phyloP scores from a whole-genome alignment of 2,888 invertebrate species.

The Thyatira batis region DNA sequence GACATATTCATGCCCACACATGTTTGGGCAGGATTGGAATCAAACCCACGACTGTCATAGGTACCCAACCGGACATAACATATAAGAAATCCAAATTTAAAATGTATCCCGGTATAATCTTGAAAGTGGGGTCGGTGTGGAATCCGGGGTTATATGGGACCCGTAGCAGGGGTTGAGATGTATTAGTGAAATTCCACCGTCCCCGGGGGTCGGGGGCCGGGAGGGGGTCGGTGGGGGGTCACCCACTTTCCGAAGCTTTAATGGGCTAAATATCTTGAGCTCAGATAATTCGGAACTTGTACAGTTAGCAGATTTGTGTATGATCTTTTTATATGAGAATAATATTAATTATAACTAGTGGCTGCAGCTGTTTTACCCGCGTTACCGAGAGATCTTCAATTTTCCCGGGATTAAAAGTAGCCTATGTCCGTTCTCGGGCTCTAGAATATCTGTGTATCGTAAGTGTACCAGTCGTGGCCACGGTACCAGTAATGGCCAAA shows the following conservation, averaged over 20 bases:
- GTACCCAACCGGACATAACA: too few relatives aligned
- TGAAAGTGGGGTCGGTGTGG: slow-evolving; percentile 32
- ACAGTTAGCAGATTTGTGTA: slow-evolving; percentile 39
- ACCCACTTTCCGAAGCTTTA: slow-evolving; percentile 71
- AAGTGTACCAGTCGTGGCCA: too few relatives aligned
- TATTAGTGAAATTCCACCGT: slow-evolving; percentile 66
- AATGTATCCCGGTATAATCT: slow-evolving; percentile 47
- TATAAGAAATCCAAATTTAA: slow-evolving; percentile 29
- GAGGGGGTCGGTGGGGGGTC: slow-evolving; percentile 20
- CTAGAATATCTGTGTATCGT: too few relatives aligned
- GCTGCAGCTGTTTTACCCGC: too few relatives aligned
- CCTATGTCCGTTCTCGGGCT: too few relatives aligned
- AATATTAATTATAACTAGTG: not conserved
- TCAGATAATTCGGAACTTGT: slow-evolving; percentile 62
- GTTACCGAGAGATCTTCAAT: too few relatives aligned
- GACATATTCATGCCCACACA: too few relatives aligned
- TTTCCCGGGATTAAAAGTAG: too few relatives aligned
- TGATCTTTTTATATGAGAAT: slow-evolving; percentile 4
- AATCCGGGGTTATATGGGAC: slow-evolving; percentile 28
- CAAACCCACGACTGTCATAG: too few relatives aligned
- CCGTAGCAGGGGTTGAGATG: slow-evolving; percentile 39
- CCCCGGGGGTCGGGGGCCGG: too few relatives aligned
- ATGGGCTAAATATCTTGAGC: slow-evolving; percentile 79
- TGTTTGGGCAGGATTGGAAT: too few relatives aligned
- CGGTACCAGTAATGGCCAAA: too few relatives aligned